phyloP scores from a whole-genome alignment of 2,888 invertebrate genomes.

The Erebia palarica region DNA sequence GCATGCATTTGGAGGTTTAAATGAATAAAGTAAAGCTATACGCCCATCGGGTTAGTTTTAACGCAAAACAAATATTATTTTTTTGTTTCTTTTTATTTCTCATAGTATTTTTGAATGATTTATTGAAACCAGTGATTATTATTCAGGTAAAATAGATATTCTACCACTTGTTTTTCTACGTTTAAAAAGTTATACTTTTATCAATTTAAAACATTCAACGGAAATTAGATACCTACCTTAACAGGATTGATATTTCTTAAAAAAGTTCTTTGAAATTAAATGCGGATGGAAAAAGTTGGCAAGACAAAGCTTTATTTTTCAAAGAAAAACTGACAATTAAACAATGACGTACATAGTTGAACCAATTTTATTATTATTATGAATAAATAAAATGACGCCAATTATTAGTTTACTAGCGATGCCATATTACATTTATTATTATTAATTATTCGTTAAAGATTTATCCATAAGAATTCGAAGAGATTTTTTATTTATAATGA shows the following conservation, averaged over 20 bases:
- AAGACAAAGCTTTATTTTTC: background rate
- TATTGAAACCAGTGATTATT: too few relatives aligned
- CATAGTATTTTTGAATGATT: background rate
- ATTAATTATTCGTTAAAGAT: conserved; percentile 2
- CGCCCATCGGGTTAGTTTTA: background rate
- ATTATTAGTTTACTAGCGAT: conserved; percentile 33
- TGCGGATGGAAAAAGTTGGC: background rate
- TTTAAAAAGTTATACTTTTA: too few relatives aligned
- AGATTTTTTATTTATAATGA: background rate
- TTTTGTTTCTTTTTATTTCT: background rate
- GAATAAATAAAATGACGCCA: conserved; percentile 21
- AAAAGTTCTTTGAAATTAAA: too few relatives aligned
- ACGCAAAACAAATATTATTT: background rate
- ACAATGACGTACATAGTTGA: conserved; percentile 7
- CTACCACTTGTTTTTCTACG: too few relatives aligned
- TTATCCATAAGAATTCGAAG: conserved; percentile 1
- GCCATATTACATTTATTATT: conserved; percentile 33
- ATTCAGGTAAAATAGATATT: too few relatives aligned
- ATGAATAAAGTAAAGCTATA: background rate
- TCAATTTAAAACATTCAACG: too few relatives aligned
- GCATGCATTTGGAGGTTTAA: background rate
- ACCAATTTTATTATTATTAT: conserved; percentile 21
- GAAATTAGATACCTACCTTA: too few relatives aligned
- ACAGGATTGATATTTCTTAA: too few relatives aligned
- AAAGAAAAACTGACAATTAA: background rate